Evolutionary conservation across 1,140 invertebrate species (phyloP).

Genomic region (Lepidurus apus): DNA sequence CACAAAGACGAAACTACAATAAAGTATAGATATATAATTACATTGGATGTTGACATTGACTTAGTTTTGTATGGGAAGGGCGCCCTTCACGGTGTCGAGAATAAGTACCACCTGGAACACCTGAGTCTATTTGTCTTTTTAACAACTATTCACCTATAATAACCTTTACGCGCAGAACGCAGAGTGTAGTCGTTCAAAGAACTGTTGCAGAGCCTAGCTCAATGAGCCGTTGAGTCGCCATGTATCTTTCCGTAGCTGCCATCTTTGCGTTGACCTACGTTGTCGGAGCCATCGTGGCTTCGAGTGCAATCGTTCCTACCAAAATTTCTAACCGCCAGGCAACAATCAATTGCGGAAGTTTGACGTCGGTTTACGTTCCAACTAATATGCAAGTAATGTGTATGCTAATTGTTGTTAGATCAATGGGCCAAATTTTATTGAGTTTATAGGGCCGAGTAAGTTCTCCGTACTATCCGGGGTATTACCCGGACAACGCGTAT

Average conservation of each 20-base stretch:
- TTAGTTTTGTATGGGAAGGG: not conserved
- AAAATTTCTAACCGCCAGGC: not conserved
- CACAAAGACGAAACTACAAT: not conserved
- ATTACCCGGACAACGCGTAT: slow-evolving; percentile 43
- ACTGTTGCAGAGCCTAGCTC: not conserved
- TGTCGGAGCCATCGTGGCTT: not conserved
- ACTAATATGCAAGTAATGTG: slow-evolving; percentile 27
- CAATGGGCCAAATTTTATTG: not conserved
- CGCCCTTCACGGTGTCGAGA: not conserved
- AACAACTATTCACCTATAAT: not conserved
- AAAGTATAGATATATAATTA: not conserved
- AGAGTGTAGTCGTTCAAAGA: not conserved
- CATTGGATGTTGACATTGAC: not conserved
- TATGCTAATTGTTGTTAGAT: not conserved
- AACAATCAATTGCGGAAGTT: slow-evolving; percentile 26
- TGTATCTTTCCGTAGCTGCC: not conserved
- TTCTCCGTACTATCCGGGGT: slow-evolving; percentile 48
- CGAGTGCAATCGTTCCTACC: not conserved
- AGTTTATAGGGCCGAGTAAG: slow-evolving; percentile 29
- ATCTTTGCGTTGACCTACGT: not conserved
- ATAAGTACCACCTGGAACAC: not conserved
- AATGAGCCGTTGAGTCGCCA: not conserved
- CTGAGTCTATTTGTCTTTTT: not conserved
- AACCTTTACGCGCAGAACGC: not conserved
- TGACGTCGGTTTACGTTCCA: slow-evolving; percentile 21